Evolutionary conservation across 2,888 invertebrate species (phyloP).

Genomic region (Polydesmus complanatus): DNA sequence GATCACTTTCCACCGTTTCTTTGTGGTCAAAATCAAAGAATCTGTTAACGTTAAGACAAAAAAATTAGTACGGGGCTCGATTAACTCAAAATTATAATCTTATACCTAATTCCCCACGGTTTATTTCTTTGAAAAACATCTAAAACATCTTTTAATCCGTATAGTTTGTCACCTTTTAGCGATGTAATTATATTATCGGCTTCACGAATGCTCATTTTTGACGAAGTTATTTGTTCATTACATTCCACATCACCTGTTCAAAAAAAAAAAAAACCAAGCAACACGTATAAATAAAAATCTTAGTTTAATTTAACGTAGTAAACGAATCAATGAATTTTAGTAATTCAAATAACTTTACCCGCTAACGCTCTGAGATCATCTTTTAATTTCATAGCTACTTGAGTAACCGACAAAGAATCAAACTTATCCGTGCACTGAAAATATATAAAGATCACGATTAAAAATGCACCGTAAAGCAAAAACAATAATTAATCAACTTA

Average conservation of each 20-base stretch:
- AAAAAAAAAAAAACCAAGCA: neutral
- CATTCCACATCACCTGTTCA: conserved; percentile 10
- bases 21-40: neutral
- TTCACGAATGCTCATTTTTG: neutral
- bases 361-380: no score
- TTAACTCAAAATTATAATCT: neutral
- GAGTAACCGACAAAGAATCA: no score
- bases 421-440: no score
- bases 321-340: neutral
- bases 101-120: conserved; percentile 11
- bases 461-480: no score
- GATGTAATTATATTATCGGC: neutral
- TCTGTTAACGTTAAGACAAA: neutral
- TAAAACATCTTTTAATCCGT: neutral
- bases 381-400: no score
- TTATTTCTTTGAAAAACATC: neutral
- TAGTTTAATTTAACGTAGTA: neutral
- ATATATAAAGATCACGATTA: no score
- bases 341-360: no score
- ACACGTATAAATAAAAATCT: neutral
- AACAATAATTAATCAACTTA: neutral
- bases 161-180: neutral
- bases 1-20: neutral
- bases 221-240: neutral
- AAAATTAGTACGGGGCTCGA: neutral